Evolutionary conservation across 2,888 invertebrate genomes (phyloP).

Genomic region (Fabriciana adippe): DNA sequence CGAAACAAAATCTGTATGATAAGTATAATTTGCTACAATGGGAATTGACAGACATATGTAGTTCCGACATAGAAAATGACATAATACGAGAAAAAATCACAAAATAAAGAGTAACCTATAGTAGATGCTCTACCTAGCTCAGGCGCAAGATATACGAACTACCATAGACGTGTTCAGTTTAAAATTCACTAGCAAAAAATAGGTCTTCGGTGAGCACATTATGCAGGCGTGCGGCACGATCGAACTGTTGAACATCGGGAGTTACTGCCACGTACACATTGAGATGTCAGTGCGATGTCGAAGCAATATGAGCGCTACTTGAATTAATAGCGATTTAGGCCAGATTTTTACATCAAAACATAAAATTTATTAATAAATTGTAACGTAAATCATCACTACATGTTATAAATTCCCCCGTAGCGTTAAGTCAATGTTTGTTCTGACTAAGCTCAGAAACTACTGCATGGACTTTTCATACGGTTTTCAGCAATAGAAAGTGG

Average conservation of each 20-base stretch:
- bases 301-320: slow-evolving; percentile 27
- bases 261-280: slow-evolving; percentile 38
- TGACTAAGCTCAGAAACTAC: no score
- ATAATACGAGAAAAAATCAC: no score
- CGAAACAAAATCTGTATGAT: no score
- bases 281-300: slow-evolving; percentile 40
- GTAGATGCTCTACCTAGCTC: not conserved
- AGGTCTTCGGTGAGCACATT: slow-evolving; percentile 69
- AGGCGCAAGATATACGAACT: slow-evolving; percentile 63
- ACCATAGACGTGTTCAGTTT: slow-evolving; percentile 76
- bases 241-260: slow-evolving; percentile 43
- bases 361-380: not conserved
- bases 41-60: no score
- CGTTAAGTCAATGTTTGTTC: no score
- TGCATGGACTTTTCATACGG: no score
- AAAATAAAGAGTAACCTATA: not conserved
- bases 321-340: slow-evolving; percentile 9
- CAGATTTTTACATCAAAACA: not conserved
- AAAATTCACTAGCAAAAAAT: slow-evolving; percentile 79
- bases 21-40: no score
- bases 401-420: no score
- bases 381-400: not conserved
- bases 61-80: no score
- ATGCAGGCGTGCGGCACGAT: slow-evolving; percentile 80
- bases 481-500: no score